phyloP scores from a whole-genome alignment of 1,140 invertebrate species.

The Cepaea nemoralis region DNA sequence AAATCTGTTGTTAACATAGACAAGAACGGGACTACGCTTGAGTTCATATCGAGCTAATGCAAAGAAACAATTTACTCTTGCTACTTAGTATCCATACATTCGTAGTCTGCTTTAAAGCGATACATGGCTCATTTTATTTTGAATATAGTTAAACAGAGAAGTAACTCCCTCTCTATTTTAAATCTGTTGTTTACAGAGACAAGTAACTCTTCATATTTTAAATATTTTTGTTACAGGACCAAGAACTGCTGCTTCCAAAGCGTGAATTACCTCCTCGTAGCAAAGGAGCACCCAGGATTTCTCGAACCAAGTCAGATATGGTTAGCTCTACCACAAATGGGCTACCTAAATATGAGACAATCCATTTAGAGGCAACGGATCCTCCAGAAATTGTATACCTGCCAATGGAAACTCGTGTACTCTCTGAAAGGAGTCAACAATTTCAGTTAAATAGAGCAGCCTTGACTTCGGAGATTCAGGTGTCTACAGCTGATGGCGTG shows the following conservation, averaged over 20 bases:
- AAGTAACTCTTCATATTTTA: no score
- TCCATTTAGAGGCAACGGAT: background rate
- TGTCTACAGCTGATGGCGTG: background rate
- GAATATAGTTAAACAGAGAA: no score
- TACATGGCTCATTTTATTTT: no score
- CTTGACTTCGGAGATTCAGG: background rate
- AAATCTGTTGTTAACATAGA: no score
- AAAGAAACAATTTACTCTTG: no score
- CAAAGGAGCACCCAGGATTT: conserved; percentile 7
- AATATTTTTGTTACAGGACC: background rate
- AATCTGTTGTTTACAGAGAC: no score
- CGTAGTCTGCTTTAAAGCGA: no score
- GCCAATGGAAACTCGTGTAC: background rate
- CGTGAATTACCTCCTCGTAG: background rate
- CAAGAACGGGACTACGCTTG: no score
- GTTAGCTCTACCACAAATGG: conserved; percentile 17
- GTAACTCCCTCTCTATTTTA: no score
- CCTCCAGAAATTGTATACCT: background rate
- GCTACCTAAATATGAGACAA: background rate
- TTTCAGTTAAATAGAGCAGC: background rate
- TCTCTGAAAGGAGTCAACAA: background rate
- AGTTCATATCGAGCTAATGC: no score
- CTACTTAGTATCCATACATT: no score
- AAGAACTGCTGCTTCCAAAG: background rate
- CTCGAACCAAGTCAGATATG: conserved; percentile 23